Base-by-base conservation (phyloP, 2,888 invertebrate genomes). In the Meta bourneti region DNA sequence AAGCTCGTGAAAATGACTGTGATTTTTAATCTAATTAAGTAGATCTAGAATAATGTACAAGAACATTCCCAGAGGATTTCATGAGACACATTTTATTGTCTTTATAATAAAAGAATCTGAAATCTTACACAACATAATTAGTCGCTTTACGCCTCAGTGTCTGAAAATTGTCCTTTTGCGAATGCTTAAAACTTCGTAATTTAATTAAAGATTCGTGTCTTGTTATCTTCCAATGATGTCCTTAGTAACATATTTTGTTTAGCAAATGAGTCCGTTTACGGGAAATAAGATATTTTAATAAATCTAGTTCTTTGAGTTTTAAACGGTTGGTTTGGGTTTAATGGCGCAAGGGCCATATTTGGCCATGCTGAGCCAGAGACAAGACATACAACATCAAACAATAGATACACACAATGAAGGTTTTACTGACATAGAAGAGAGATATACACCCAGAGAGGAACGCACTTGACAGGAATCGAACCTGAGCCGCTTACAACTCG, bases 11-110 rank as follows among this genome's bases (percentile, higher is more conserved):
- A 8, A 61, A 61, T 61, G 16, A 49, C 19, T 78, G 52, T 52
- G n/a, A 78, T 78, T 78, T 78, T 78, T 52, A 78, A 78, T 78
- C 52, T 52, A 78, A 78, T 78, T 78, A 78, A 51, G 52, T 78
- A 52, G 52, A 6, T 19, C 52, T 52, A 78, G 52, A n/a, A 13
- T 61, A 52, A 78, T 19, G n/a, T 61, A 61, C 61, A 61, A 61
- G 61, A 61, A 16, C 16, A 7, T 9, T 9, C 61, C 61, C 61
- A 11, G 11, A 16, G 61, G 61, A 9, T 9, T 61, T 16, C 61
- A 7, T 9, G 61, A 61, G 61, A 61, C 61, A 61, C 61, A 61
- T 61, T 61, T 61, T 16, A 61, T 61, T 61, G 61, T 61, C 11
- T 16, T 61, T 16, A 61, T 16, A 61, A 61, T 61, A 61, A 61